Conservation (phyloP, 2,888 invertebrate genomes). For the Seira sanloemensis region DNA sequence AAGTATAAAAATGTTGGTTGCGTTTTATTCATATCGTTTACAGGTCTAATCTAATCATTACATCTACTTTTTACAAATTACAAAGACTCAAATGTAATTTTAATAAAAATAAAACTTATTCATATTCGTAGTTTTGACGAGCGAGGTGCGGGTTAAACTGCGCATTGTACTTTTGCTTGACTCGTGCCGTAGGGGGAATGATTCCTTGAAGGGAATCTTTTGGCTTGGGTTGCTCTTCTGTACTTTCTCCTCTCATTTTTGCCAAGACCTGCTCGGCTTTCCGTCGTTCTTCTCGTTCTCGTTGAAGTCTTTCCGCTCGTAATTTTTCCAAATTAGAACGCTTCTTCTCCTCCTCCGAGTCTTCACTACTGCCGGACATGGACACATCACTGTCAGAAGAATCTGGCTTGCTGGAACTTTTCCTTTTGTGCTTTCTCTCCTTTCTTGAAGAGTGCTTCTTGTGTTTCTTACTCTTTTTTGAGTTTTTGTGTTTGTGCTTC, state of each 20-base stretch:
- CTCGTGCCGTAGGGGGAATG: conserved; percentile 5
- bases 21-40: no score
- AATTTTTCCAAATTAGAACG: conserved; percentile 81
- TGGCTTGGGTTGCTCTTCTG: conserved; percentile 73
- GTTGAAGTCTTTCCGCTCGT: conserved; percentile 85
- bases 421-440: conserved; percentile 75
- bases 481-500: conserved; percentile 74
- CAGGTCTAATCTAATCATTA: no score
- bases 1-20: no score
- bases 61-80: no score
- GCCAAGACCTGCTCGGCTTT: conserved; percentile 84
- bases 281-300: conserved; percentile 87
- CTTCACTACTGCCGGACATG: conserved; percentile 72
- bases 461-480: conserved; percentile 72
- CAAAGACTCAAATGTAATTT: no score
- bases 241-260: conserved; percentile 82
- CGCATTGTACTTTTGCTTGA: conserved; percentile 91
- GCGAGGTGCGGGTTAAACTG: conserved; percentile 96
- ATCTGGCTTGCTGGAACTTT: conserved; percentile 66
- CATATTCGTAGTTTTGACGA: conserved; percentile 81
- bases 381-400: conserved; percentile 22
- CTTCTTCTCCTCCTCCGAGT: conserved; percentile 75
- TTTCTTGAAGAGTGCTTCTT: conserved; percentile 76
- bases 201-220: conserved; percentile 10
- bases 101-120: conserved; percentile 51